Conservation (phyloP, 2,113 vertebrate species). For the Sebastes fasciatus region DNA sequence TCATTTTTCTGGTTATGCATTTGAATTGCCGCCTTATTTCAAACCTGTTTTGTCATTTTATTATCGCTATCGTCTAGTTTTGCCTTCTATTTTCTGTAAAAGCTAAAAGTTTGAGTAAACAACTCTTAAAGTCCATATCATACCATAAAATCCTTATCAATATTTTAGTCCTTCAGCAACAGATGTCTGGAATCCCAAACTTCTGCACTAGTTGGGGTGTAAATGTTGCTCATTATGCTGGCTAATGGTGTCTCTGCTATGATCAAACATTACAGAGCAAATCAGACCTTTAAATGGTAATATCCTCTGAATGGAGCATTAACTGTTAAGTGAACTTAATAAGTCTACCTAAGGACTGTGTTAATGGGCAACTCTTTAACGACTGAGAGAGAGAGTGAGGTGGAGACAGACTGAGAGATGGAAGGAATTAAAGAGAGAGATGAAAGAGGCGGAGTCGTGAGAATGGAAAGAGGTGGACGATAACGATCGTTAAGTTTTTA, state of each 20-base stretch:
- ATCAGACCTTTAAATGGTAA: slow-evolving; percentile 75
- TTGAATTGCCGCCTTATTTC: background rate
- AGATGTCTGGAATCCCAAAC: slow-evolving; percentile 30
- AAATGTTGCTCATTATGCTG: slow-evolving; percentile 39
- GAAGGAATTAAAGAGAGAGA: slow-evolving; percentile 35
- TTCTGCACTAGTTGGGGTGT: slow-evolving; percentile 18
- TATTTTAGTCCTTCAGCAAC: slow-evolving; percentile 1
- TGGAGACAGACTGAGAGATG: slow-evolving; percentile 24
- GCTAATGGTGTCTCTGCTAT: slow-evolving; percentile 53
- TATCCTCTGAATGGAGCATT: slow-evolving; percentile 77
- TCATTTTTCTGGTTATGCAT: background rate
- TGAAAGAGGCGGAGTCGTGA: slow-evolving; percentile 19
- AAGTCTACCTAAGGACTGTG: slow-evolving; percentile 63
- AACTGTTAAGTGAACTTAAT: slow-evolving; percentile 77
- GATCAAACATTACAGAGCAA: slow-evolving; percentile 58
- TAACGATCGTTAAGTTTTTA: slow-evolving; percentile 65
- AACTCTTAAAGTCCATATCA: background rate
- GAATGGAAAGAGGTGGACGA: slow-evolving; percentile 49
- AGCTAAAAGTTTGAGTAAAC: too few species aligned
- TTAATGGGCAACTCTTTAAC: slow-evolving; percentile 68
- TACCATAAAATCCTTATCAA: background rate
- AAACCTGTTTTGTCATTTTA: background rate
- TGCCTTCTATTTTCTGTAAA: background rate
- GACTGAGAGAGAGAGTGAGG: slow-evolving; percentile 31
- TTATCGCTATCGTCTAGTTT: background rate